Evolutionary conservation across 2,113 vertebrate species (phyloP), one percentile per base, ranked within the genome.

Genomic region (Conger conger): DNA sequence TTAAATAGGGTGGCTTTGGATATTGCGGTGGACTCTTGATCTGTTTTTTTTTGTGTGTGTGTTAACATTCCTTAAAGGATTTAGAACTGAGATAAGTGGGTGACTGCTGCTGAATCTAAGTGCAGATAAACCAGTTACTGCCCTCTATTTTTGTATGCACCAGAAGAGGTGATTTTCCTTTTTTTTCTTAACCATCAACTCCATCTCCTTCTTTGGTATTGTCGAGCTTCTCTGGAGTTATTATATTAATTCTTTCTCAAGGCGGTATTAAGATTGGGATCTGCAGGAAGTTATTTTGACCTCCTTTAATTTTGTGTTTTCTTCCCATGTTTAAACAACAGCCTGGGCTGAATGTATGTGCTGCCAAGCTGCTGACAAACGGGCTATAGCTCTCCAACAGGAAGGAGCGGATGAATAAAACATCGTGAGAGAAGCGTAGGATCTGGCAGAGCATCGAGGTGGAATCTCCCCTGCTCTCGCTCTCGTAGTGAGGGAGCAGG

Each of bases 331-430:
- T 35, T 11, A 37, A 33, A 60, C n/a, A n/a, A 33, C n/a, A 1
- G 57, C 20, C 81, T 82, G 73, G 54, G 23, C 30, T 78, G 81
- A 18, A 73, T 20, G 57, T 40, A 82, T 30, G 57, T 68, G 36
- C 82, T 76, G 42, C 81, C 80, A 36, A 84, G 85, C 87, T 82
- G 79, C 80, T 73, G 82, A 18, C 45, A 86, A 86, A 87, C 79
- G 77, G 83, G 82, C 89, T 91, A 90, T 91, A 88, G 86, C 84
- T 79, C 80, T 6, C 84, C 81, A 92, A 88, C 88, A 84, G 57
- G 82, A 87, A 85, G 87, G 86, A 81, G 80, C n/a, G 15, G 73
- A 93, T 94, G 88, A 93, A 93, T 93, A 91, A 93, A 93, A 92
- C 89, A 93, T 92, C 84, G 50, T 86, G 87, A 82, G 60, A 88